Evolutionary conservation across 2,113 vertebrate genomes (phyloP).

Genomic region (Oceanites oceanicus): DNA sequence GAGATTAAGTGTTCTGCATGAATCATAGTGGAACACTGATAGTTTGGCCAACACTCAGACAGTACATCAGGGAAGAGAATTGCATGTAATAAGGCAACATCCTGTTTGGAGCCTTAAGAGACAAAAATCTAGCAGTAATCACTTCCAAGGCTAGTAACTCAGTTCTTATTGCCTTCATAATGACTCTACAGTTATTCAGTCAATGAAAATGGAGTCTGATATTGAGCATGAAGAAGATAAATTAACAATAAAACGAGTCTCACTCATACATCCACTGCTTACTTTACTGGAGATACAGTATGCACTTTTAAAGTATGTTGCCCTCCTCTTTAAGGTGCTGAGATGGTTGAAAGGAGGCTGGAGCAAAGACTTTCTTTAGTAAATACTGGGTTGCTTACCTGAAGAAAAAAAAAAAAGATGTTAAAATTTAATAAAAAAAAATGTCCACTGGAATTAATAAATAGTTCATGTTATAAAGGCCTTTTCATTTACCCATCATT

Average conservation of each 20-base stretch:
- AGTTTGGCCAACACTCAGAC: conserved; percentile 45
- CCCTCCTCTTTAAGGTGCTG: conserved; percentile 6
- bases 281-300: conserved; percentile 21
- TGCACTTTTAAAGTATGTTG: conserved; percentile 24
- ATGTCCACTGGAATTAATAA: conserved; percentile 59
- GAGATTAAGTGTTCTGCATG: not conserved
- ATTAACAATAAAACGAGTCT: conserved; percentile 34
- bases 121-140: conserved; percentile 68
- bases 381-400: conserved; percentile 49
- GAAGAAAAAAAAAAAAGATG: not conserved
- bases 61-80: conserved; percentile 34
- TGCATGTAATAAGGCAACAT: conserved; percentile 24
- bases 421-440: conserved; percentile 52
- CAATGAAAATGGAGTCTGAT: conserved; percentile 64
- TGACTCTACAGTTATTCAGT: conserved; percentile 66
- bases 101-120: conserved; percentile 58
- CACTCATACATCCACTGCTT: conserved; percentile 10
- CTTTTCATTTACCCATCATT: not conserved
- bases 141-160: conserved; percentile 63
- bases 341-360: conserved; percentile 33
- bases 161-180: conserved; percentile 62
- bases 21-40: not conserved
- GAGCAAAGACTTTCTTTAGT: not conserved
- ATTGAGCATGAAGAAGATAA: conserved; percentile 37
- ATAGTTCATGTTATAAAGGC: conserved; percentile 40